These are phyloP conservation scores for Eonycteris spelaea DNA, from an alignment of 2,113 vertebrate species.

Conservation along the genomic window DNA sequence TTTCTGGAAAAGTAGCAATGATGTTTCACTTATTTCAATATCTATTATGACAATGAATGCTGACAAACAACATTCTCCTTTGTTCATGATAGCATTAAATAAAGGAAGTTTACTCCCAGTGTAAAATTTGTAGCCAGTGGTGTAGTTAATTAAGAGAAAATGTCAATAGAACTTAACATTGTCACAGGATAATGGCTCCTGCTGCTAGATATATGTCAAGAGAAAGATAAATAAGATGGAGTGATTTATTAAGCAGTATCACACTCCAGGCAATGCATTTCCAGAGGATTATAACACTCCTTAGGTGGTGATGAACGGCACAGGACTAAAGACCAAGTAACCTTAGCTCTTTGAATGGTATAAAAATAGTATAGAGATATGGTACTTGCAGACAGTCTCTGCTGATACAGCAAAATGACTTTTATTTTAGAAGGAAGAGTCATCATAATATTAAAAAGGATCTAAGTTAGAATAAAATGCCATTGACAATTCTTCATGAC, in stretches of 20 bases:
- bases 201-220: slow-evolving; percentile 73
- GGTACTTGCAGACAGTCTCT: slow-evolving; percentile 23
- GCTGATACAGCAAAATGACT: slow-evolving; percentile 55
- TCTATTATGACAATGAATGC: not conserved
- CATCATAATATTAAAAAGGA: slow-evolving; percentile 11
- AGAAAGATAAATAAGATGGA: slow-evolving; percentile 80
- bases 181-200: slow-evolving; percentile 75
- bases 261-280: slow-evolving; percentile 73
- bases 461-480: slow-evolving; percentile 42
- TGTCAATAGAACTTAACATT: slow-evolving; percentile 76
- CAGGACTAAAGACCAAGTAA: slow-evolving; percentile 54
- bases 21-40: not conserved
- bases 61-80: slow-evolving; percentile 6
- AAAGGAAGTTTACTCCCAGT: slow-evolving; percentile 59
- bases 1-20: not conserved
- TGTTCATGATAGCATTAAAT: slow-evolving; percentile 46
- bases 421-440: slow-evolving; percentile 37
- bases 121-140: slow-evolving; percentile 61
- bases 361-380: slow-evolving; percentile 54
- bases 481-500: slow-evolving; percentile 41
- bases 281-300: slow-evolving; percentile 69
- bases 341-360: slow-evolving; percentile 56
- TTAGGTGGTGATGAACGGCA: slow-evolving; percentile 71
- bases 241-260: slow-evolving; percentile 80
- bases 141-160: slow-evolving; percentile 82